These are phyloP conservation scores for Nemotelus pantherinus DNA, from an alignment of 2,888 invertebrate species.

Conservation along the genomic window DNA sequence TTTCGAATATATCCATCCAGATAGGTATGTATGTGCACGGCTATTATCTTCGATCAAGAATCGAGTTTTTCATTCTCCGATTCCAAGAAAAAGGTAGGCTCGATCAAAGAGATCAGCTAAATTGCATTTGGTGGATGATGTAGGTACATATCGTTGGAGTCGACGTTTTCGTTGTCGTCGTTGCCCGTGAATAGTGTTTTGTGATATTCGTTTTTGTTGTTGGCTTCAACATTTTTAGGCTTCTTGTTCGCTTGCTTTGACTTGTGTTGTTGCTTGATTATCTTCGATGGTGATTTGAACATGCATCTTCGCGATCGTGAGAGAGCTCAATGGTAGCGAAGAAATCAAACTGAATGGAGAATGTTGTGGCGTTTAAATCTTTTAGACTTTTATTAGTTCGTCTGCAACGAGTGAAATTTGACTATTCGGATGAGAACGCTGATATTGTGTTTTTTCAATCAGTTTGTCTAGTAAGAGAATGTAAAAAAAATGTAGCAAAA, in stretches of 20 bases:
- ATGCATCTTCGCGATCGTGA: neutral
- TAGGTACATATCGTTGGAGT: conserved; percentile 7
- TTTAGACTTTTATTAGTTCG: no score
- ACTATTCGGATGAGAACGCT: no score
- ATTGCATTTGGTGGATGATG: conserved; percentile 38
- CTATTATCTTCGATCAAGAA: conserved; percentile 48
- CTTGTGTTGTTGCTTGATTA: neutral
- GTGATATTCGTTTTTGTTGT: neutral
- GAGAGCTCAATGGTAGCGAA: no score
- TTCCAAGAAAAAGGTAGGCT: conserved; percentile 49
- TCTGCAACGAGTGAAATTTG: no score
- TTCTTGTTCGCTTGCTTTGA: conserved; percentile 5
- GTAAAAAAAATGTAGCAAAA: no score
- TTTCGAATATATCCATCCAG: conserved; percentile 28
- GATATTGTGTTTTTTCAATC: no score
- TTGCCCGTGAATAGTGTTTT: neutral
- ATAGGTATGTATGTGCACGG: neutral
- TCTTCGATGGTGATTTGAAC: neutral
- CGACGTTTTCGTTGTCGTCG: neutral
- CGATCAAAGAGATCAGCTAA: conserved; percentile 46
- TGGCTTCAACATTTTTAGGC: neutral
- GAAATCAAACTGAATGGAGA: no score
- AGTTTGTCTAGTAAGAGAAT: no score
- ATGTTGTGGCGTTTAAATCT: no score
- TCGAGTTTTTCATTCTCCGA: conserved; percentile 36